Conservation (phyloP, 2,797 vertebrate genomes). For the Betta splendens region DNA sequence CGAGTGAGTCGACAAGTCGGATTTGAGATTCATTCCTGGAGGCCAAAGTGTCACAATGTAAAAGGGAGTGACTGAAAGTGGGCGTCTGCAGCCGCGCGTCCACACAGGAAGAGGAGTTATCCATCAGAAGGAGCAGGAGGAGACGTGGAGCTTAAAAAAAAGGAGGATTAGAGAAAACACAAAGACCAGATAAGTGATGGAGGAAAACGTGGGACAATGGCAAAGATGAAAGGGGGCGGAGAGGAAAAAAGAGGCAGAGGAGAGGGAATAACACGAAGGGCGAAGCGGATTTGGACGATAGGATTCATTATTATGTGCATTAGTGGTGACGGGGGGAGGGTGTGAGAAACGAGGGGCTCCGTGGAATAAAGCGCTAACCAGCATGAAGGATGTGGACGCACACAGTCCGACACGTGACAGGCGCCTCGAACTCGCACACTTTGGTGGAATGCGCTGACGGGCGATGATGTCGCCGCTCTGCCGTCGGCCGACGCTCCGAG, state of each 20-base stretch:
- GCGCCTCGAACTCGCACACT: neutral
- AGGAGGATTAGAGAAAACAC: slow-evolving; percentile 62
- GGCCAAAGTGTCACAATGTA: neutral
- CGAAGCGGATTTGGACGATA: slow-evolving; percentile 57
- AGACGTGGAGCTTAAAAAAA: slow-evolving; percentile 49
- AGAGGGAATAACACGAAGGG: slow-evolving; percentile 39
- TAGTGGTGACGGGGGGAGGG: slow-evolving; percentile 24
- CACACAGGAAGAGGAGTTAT: slow-evolving; percentile 38
- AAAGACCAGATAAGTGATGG: slow-evolving; percentile 43
- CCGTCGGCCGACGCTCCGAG: neutral
- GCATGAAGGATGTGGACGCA: slow-evolving; percentile 22
- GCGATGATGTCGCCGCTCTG: slow-evolving; percentile 8
- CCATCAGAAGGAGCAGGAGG: slow-evolving; percentile 57
- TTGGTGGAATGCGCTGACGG: neutral
- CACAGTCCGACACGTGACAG: slow-evolving; percentile 2
- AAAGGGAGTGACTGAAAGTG: slow-evolving; percentile 12
- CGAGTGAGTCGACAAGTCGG: neutral
- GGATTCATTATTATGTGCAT: slow-evolving; percentile 37
- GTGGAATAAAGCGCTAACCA: slow-evolving; percentile 22
- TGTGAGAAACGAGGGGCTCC: slow-evolving; percentile 18
- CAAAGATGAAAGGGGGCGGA: slow-evolving; percentile 30
- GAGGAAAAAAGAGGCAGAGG: slow-evolving; percentile 24
- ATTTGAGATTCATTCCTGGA: slow-evolving; percentile 17
- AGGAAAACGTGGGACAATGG: slow-evolving; percentile 22
- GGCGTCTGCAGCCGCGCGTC: slow-evolving; percentile 1